Percentiles rank a stretch among this genome's conserved stretches.
Evolutionary conservation across 2,797 vertebrate species (phyloP).

Genomic region (Choloepus didactylus): DNA sequence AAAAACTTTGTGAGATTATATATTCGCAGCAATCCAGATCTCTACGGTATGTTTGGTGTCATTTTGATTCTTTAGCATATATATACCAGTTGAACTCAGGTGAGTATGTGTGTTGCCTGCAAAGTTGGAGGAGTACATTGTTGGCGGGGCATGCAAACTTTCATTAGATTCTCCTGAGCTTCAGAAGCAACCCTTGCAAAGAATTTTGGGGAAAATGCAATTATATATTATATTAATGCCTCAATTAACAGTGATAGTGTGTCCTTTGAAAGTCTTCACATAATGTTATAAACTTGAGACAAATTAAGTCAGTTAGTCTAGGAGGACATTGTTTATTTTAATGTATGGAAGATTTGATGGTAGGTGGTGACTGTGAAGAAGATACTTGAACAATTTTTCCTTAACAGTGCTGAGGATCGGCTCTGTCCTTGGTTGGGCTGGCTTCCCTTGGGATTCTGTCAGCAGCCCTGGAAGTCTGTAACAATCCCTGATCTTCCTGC

Average conservation of each 20-base stretch:
- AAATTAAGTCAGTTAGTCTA: not conserved
- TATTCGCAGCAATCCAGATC: constrained; percentile 96
- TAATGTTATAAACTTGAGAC: not conserved
- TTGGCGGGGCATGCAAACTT: not conserved
- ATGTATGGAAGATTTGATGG: not conserved
- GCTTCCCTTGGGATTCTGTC: not conserved
- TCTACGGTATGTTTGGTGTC: constrained; percentile 92
- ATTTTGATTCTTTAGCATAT: constrained; percentile 29
- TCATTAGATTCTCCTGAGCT: not conserved
- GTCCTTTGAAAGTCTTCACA: not conserved
- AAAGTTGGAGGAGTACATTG: not conserved
- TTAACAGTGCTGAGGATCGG: not conserved
- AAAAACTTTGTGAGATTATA: constrained; percentile 97
- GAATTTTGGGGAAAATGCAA: not conserved
- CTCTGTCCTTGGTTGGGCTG: not conserved
- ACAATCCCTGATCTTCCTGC: not conserved
- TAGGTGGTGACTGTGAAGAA: not conserved
- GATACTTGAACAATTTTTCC: not conserved
- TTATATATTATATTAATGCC: not conserved
- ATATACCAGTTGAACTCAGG: not conserved
- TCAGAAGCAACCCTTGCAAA: not conserved
- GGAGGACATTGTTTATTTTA: constrained; percentile 24
- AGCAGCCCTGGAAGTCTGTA: not conserved
- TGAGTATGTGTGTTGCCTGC: not conserved
- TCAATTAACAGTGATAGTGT: not conserved